Conservation (phyloP, 92 coral and sea anemone species). For the Palythoa caribaeorum region DNA sequence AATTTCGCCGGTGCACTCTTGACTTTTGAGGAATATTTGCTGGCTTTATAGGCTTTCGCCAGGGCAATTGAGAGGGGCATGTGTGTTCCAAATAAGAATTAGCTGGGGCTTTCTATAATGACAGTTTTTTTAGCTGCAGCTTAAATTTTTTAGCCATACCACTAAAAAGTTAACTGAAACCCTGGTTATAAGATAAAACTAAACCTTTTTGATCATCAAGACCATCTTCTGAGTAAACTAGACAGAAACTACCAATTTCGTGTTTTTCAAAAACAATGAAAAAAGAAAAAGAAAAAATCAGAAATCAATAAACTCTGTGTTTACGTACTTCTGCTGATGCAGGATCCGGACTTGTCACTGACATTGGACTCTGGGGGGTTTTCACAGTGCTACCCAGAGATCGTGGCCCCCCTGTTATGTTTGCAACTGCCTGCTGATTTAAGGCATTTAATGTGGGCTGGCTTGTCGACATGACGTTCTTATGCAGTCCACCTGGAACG, state of each 20-base stretch:
- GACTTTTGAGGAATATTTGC: too few relatives aligned
- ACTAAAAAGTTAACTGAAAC: too few relatives aligned
- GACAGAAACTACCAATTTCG: not conserved
- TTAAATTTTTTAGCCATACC: too few relatives aligned
- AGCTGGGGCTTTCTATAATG: too few relatives aligned
- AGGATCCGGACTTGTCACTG: constrained; percentile 86
- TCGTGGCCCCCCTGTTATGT: constrained; percentile 56
- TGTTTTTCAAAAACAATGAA: not conserved
- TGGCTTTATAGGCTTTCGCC: too few relatives aligned
- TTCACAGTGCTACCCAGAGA: constrained; percentile 52
- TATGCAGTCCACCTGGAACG: constrained; percentile 62
- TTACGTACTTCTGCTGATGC: constrained; percentile 75
- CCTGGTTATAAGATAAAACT: too few relatives aligned
- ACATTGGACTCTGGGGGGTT: constrained; percentile 85
- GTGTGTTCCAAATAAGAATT: too few relatives aligned
- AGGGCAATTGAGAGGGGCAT: too few relatives aligned
- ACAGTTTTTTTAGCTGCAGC: too few relatives aligned
- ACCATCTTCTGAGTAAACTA: too few relatives aligned
- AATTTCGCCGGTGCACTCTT: too few relatives aligned
- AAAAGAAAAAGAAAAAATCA: not conserved
- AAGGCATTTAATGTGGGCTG: constrained; percentile 98
- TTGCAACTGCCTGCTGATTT: constrained; percentile 87
- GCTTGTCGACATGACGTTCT: constrained; percentile 55
- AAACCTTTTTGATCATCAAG: too few relatives aligned
- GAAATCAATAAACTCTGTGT: not conserved